Evolutionary conservation across 1,140 invertebrate species (phyloP).

Genomic region (Heliconius congener): DNA sequence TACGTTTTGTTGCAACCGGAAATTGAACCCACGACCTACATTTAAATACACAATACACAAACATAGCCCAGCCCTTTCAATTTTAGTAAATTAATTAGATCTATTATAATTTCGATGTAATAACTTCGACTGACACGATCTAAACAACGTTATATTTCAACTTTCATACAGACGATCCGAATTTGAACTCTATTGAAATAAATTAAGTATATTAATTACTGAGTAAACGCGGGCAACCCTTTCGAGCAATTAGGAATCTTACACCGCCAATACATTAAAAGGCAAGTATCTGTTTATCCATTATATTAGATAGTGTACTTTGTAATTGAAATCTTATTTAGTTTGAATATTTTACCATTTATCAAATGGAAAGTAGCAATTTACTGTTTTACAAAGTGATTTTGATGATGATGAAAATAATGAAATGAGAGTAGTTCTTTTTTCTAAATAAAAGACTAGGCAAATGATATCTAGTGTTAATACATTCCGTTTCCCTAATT

Average conservation of each 20-base stretch:
- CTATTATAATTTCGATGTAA: neutral
- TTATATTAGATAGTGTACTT: slow-evolving; percentile 39
- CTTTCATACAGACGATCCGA: neutral
- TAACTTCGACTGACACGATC: neutral
- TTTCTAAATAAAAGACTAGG: too few relatives aligned
- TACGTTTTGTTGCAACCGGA: too few relatives aligned
- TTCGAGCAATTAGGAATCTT: slow-evolving; percentile 54
- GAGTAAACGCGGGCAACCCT: slow-evolving; percentile 48
- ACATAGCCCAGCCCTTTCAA: neutral
- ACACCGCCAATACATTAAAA: slow-evolving; percentile 57
- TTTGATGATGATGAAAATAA: too few relatives aligned
- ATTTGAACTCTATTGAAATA: neutral
- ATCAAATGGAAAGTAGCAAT: too few relatives aligned
- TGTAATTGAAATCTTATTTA: neutral
- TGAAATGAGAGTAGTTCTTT: too few relatives aligned
- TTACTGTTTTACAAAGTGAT: too few relatives aligned
- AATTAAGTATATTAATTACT: slow-evolving; percentile 46
- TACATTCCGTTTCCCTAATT: too few relatives aligned
- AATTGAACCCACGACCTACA: too few relatives aligned
- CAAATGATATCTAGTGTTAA: too few relatives aligned
- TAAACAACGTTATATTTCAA: slow-evolving; percentile 8
- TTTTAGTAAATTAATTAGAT: neutral
- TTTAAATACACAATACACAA: too few relatives aligned
- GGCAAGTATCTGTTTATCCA: slow-evolving; percentile 51
- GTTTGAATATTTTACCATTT: neutral